Percentiles rank a stretch among this genome's conserved stretches.
These are phyloP conservation scores for Pholis gunnellus DNA, from an alignment of 2,113 vertebrate species.

Conservation along the genomic window DNA sequence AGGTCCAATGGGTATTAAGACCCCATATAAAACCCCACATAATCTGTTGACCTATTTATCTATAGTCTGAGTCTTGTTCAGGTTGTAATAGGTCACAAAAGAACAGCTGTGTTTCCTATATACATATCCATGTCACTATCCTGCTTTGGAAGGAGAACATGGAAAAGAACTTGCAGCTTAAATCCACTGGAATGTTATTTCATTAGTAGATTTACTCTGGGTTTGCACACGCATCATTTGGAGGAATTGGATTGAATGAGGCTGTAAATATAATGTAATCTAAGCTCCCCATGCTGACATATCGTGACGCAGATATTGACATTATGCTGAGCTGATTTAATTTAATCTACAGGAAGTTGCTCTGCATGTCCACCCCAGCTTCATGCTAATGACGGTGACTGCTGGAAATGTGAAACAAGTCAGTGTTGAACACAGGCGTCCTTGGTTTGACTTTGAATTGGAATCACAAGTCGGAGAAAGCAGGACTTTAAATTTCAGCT, in stretches of 20 bases:
- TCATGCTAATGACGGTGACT: slow-evolving; percentile 8
- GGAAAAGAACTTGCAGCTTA: slow-evolving; percentile 13
- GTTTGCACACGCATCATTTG: slow-evolving; percentile 41
- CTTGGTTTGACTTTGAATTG: slow-evolving; percentile 39
- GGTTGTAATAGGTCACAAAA: neutral
- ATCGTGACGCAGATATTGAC: slow-evolving; percentile 45
- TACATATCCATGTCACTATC: slow-evolving; percentile 1
- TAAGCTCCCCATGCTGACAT: slow-evolving; percentile 33
- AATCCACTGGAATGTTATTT: slow-evolving; percentile 3
- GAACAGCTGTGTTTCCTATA: neutral
- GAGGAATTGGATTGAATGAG: slow-evolving; percentile 38
- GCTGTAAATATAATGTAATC: slow-evolving; percentile 53
- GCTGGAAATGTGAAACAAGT: slow-evolving; percentile 43
- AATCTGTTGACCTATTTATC: slow-evolving; percentile 50
- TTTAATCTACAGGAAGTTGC: slow-evolving; percentile 21
- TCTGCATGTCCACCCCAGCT: slow-evolving; percentile 22
- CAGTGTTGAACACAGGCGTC: slow-evolving; percentile 3
- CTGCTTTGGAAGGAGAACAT: slow-evolving; percentile 3
- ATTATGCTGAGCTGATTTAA: slow-evolving; percentile 41
- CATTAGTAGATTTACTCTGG: slow-evolving; percentile 16
- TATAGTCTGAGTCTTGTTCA: slow-evolving; percentile 8
- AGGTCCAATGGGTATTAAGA: slow-evolving; percentile 5
- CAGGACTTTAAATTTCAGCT: slow-evolving; percentile 3
- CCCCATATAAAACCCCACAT: slow-evolving; percentile 2
- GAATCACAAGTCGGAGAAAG: neutral